phyloP scores from a whole-genome alignment of 2,797 vertebrate species.

The Tragelaphus eurycerus region DNA sequence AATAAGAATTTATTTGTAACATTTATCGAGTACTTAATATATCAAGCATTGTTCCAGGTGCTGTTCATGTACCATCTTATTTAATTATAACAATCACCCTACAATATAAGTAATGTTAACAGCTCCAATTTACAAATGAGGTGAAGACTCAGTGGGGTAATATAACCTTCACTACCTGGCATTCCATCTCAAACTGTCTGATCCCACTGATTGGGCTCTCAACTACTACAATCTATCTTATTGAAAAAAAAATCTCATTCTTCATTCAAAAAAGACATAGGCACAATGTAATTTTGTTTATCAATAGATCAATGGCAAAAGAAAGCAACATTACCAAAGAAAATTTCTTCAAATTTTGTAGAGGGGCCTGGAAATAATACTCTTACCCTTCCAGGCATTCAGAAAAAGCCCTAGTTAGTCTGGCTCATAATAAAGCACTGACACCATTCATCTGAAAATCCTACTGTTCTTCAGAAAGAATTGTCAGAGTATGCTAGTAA shows the following conservation, averaged over 20 bases:
- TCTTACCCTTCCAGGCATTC: neutral
- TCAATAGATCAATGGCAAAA: neutral
- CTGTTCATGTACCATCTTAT: neutral
- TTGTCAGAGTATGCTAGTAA: neutral
- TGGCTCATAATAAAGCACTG: neutral
- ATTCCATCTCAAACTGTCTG: neutral
- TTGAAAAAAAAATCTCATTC: neutral
- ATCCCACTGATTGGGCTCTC: neutral
- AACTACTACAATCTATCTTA: neutral
- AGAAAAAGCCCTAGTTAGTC: neutral
- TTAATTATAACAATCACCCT: neutral
- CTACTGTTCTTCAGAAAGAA: neutral
- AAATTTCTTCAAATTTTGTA: neutral
- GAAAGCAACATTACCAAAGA: neutral
- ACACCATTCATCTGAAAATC: neutral
- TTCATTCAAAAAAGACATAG: neutral
- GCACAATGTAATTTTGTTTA: neutral
- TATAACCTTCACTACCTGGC: neutral
- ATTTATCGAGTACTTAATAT: neutral
- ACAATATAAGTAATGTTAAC: neutral
- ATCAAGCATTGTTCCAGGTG: neutral
- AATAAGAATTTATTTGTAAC: neutral
- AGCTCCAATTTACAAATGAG: neutral
- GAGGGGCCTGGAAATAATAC: neutral
- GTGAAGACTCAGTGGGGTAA: neutral